These are phyloP conservation scores for Doryteuthis pealeii DNA, from an alignment of 1,140 invertebrate genomes.

Conservation along the genomic window DNA sequence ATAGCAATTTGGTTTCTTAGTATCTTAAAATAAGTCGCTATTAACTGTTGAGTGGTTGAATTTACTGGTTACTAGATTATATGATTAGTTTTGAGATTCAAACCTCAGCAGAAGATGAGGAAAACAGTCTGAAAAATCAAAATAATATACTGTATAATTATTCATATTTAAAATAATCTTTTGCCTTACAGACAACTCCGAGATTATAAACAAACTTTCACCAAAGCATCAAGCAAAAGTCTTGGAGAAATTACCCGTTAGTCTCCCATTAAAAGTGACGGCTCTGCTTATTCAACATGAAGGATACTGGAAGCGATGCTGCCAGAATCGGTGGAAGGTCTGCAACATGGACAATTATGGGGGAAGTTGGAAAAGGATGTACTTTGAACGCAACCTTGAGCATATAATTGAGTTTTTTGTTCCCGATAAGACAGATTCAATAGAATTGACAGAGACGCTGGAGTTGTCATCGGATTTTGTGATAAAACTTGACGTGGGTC, in stretches of 20 bases:
- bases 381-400: constrained; percentile 60
- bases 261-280: constrained; percentile 58
- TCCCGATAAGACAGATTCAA: constrained; percentile 55
- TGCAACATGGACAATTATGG: constrained; percentile 57
- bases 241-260: constrained; percentile 52
- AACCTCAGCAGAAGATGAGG: too few species aligned
- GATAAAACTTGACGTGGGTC: constrained; percentile 52
- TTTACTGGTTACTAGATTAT: too few species aligned
- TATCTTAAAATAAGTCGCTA: too few species aligned
- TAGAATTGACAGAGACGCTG: constrained; percentile 52
- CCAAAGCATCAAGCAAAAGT: constrained; percentile 54
- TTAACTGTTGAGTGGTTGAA: too few species aligned
- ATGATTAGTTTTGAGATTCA: too few species aligned
- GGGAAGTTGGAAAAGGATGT: constrained; percentile 59
- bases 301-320: constrained; percentile 59
- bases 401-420: constrained; percentile 60
- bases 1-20: too few species aligned
- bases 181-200: constrained; percentile 53
- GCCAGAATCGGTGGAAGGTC: constrained; percentile 57
- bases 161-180: too few species aligned
- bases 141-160: too few species aligned
- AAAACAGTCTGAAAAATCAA: too few species aligned
- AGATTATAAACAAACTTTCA: constrained; percentile 51
- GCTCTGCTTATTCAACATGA: constrained; percentile 57
- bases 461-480: constrained; percentile 54